Base-by-base conservation (phyloP, 37 sponge, comb jelly and placozoan species). In the Ianthella basta region DNA sequence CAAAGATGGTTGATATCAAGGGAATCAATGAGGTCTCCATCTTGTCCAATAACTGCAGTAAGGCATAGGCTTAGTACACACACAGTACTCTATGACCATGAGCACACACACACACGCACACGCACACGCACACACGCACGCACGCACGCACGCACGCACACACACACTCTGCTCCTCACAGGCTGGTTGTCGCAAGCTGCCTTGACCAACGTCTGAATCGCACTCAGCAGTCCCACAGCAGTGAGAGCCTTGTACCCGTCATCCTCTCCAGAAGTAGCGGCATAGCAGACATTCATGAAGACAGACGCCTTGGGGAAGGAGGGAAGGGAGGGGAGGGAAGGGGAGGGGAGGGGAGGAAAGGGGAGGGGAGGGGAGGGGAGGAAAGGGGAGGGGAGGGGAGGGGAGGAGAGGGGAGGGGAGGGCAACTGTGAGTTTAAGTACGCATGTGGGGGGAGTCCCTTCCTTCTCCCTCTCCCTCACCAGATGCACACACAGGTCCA, bases 221-320 rank as follows among this genome's bases (percentile, higher is more conserved):
- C 90, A 23, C 81, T 61, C 18, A 97, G 81, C 15, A 97, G 85
- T 5, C 97, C 95, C 53, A 97, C 91, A 18, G 97, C 97, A 35
- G 95, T 97, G 70, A 97, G 84, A 18, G 97, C 96, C 53, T 89
- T 97, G 84, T 94, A 94, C 68, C 91, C 84, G 83, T 91, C 95
- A 50, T 95, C 95, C n/a, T 92, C 95, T 0, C 57, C 81, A 44
- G 78, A 53, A 4, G 78, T 75, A 50, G 78, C 78, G 16, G 78
- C 37, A 23, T 75, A 39, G 40, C 78, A 75, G 25, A 75, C 54
- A 53, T 24, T 53, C 23, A 39, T 44, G 40, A 75, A 75, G 41
- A 75, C 78, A 23, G 44, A 18, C 13, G 78, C 78, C 78, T 75
- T 44, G 8, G 8, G 50, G 50, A 3, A 4, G 39, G 20, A 5